Evolutionary conservation across 92 coral and sea anemone genomes (phyloP), one percentile per base, ranked within the genome.

Genomic region (Scolanthus callimorphus): DNA sequence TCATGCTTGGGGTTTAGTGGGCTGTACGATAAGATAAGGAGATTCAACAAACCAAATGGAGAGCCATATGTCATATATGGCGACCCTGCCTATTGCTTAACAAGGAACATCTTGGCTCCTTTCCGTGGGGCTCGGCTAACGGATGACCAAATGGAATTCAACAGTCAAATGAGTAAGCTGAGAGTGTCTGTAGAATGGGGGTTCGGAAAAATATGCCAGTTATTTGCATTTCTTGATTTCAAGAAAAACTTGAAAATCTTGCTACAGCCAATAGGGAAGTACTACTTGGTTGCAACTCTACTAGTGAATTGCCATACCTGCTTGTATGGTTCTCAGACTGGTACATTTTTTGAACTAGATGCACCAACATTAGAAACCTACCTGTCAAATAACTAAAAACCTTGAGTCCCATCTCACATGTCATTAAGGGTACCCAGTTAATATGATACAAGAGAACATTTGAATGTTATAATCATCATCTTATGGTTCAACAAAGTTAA

Each of bases 191-290:
- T n/a, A n/a, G n/a, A 78, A 51, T 84, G n/a, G n/a, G n/a, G n/a
- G n/a, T n/a, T n/a, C n/a, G n/a, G n/a, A n/a, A n/a, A n/a, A n/a
- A n/a, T n/a, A n/a, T n/a, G n/a, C n/a, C n/a, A n/a, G n/a, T n/a
- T n/a, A n/a, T n/a, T n/a, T n/a, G n/a, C n/a, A n/a, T n/a, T n/a
- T n/a, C n/a, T n/a, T n/a, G n/a, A n/a, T n/a, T n/a, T n/a, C n/a
- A n/a, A n/a, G n/a, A n/a, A n/a, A n/a, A n/a, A n/a, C n/a, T n/a
- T n/a, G n/a, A n/a, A n/a, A n/a, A n/a, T n/a, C n/a, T n/a, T n/a
- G 90, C 85, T 78, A 82, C 90, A 83, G 57, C 81, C 90, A 12
- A 49, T 83, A n/a, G n/a, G n/a, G n/a, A 83, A 77, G 49, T 84
- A 83, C 46, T 83, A 65, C 41, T 49, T 77, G 39, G 84, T 77